Evolutionary conservation across 2,113 vertebrate species (phyloP).

Genomic region (Pardalotus punctatus): DNA sequence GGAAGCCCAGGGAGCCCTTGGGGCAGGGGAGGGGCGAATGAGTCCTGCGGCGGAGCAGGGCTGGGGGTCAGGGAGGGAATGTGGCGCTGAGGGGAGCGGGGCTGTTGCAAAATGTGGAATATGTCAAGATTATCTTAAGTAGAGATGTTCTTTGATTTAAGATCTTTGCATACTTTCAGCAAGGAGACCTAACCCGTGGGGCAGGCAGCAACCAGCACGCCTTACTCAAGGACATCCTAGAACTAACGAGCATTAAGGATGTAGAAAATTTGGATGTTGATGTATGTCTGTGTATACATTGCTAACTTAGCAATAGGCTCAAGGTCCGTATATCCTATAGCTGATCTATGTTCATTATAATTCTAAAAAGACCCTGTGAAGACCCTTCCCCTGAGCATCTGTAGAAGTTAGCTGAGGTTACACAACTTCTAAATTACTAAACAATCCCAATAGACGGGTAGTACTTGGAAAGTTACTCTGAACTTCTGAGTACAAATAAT

Average conservation of each 20-base stretch:
- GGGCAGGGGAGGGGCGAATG: background rate
- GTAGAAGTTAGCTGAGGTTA: background rate
- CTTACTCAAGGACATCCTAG: background rate
- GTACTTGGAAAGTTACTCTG: background rate
- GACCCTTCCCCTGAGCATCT: background rate
- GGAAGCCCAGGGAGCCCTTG: accelerated
- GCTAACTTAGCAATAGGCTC: background rate
- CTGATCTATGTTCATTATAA: background rate
- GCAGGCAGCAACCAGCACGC: background rate
- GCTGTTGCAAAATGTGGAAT: background rate
- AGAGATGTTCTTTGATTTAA: background rate
- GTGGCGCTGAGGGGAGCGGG: too few species aligned
- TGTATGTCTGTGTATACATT: background rate
- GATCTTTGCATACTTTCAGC: background rate
- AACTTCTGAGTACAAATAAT: background rate
- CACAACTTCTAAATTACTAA: background rate
- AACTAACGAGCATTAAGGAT: background rate
- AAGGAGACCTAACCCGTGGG: background rate
- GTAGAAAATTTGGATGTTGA: background rate
- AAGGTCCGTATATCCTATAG: background rate
- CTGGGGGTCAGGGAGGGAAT: too few species aligned
- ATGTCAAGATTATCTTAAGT: background rate
- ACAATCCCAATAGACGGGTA: too few species aligned
- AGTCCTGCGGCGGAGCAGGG: too few species aligned
- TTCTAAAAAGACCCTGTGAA: background rate